phyloP scores from a whole-genome alignment of 1,140 invertebrate species.

The Drosophila orena region DNA sequence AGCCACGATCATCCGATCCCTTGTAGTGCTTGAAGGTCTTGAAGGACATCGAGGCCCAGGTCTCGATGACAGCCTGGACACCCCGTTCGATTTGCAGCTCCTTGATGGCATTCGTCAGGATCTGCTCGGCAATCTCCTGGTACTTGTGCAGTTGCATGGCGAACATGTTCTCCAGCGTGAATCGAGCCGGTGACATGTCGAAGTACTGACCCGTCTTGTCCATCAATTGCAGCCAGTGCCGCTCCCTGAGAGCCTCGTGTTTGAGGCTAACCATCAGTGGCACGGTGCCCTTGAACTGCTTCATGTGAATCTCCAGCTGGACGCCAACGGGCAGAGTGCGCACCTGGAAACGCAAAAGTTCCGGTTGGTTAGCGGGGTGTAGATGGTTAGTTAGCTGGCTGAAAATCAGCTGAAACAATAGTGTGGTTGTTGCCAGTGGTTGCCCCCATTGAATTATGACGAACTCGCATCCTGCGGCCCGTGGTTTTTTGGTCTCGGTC shows the following conservation, averaged over 20 bases:
- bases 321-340: constrained; percentile 87
- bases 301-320: constrained; percentile 92
- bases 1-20: constrained; percentile 86
- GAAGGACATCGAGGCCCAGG: constrained; percentile 91
- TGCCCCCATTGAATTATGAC: constrained; percentile 72
- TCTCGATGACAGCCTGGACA: constrained; percentile 91
- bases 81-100: constrained; percentile 94
- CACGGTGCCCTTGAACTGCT: constrained; percentile 93
- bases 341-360: constrained; percentile 55
- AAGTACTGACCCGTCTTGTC: constrained; percentile 91
- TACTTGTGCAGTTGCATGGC: constrained; percentile 94
- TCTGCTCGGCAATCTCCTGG: constrained; percentile 92
- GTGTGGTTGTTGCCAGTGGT: constrained; percentile 60
- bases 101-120: constrained; percentile 94
- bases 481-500: constrained; percentile 49
- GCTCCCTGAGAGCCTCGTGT: constrained; percentile 94
- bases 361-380: constrained; percentile 39
- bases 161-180: constrained; percentile 96
- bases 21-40: constrained; percentile 89
- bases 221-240: constrained; percentile 96
- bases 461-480: constrained; percentile 51
- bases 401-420: constrained; percentile 81
- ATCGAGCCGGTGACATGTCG: constrained; percentile 93
- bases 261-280: constrained; percentile 96
- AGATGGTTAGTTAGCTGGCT: constrained; percentile 36